Evolutionary conservation across 1,140 invertebrate genomes (phyloP), one percentile per base, ranked within the genome.

Genomic region (Heterodera carotae): DNA sequence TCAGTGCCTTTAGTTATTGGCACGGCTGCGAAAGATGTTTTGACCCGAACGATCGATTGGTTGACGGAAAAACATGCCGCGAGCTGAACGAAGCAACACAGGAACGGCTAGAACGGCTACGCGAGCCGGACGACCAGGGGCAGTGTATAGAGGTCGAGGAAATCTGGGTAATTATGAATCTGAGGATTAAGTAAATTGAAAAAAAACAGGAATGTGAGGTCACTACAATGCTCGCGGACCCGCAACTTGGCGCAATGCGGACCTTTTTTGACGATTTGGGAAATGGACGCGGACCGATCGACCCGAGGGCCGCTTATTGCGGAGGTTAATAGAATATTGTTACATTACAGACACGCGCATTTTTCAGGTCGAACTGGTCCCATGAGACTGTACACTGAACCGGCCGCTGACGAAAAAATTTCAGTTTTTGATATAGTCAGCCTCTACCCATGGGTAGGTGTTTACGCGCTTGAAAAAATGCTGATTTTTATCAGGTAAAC

Each of bases 241-340:
- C 39, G 39, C 39, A 12, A 0, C 6, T 8, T 12, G 12, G 12
- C 6, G 39, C 6, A 43, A 43, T 43, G 39, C 39, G 39, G 6
- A 12, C 6, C 6, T 43, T 43, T 12, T 43, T 43, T 12, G 39
- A 43, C 39, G 39, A 43, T 43, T 43, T 43, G 39, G 48, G 59
- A 25, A 15, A 56, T 12, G 70, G 43, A 29, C 10, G 33, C 3
- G 70, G 70, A 5, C 70, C 70, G 27, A 72, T 72, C 31, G 43
- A 72, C 15, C 48, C 59, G 8, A 6, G 39, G 6, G 39, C 39
- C 6, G 39, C 39, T 8, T 43, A 43, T 43, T 43, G 39, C 39
- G 39, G 39, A 43, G 39, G 39, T 43, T 6, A 43, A 43, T 6
- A 6, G 39, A 12, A 6, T 43, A 8, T 43, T 43, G 4, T 39